Evolutionary conservation across 1,140 invertebrate genomes (phyloP).

Genomic region (Drosophila grimshawi): DNA sequence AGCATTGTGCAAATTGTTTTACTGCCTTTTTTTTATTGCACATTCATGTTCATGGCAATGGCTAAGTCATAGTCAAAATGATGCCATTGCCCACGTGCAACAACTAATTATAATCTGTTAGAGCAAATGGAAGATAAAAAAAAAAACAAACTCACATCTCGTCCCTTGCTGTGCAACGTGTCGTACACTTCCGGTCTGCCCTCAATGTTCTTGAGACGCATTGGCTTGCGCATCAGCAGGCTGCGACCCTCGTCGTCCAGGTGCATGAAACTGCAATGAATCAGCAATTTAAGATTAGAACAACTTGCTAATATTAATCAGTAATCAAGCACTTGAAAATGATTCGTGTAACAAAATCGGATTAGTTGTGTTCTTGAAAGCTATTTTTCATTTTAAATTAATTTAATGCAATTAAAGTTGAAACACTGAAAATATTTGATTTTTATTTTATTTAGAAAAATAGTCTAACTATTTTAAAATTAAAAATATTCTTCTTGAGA

Average conservation of each 20-base stretch:
- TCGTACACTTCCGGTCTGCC: slow-evolving; percentile 88
- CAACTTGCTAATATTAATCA: no score
- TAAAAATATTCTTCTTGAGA: no score
- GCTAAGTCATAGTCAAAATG: slow-evolving; percentile 4
- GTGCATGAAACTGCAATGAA: slow-evolving; percentile 75
- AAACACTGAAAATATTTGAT: background rate
- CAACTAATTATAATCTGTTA: slow-evolving; percentile 58
- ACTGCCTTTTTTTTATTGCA: slow-evolving; percentile 68
- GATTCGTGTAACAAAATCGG: no score
- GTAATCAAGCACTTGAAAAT: no score
- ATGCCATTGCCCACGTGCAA: slow-evolving; percentile 36
- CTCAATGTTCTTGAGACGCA: slow-evolving; percentile 87
- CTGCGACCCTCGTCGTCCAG: slow-evolving; percentile 79
- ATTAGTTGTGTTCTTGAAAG: background rate
- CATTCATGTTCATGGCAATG: slow-evolving; percentile 40
- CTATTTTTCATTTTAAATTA: no score
- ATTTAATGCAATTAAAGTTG: no score
- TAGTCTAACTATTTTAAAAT: no score
- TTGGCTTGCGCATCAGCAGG: slow-evolving; percentile 85
- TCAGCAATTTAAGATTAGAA: background rate
- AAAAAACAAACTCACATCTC: slow-evolving; percentile 85
- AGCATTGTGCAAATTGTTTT: slow-evolving; percentile 70
- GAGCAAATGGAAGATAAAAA: slow-evolving; percentile 31
- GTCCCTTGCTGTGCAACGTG: slow-evolving; percentile 86
- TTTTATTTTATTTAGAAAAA: background rate